These are phyloP conservation scores for Lampris incognitus DNA, from an alignment of 2,113 vertebrate genomes.

Conservation along the genomic window DNA sequence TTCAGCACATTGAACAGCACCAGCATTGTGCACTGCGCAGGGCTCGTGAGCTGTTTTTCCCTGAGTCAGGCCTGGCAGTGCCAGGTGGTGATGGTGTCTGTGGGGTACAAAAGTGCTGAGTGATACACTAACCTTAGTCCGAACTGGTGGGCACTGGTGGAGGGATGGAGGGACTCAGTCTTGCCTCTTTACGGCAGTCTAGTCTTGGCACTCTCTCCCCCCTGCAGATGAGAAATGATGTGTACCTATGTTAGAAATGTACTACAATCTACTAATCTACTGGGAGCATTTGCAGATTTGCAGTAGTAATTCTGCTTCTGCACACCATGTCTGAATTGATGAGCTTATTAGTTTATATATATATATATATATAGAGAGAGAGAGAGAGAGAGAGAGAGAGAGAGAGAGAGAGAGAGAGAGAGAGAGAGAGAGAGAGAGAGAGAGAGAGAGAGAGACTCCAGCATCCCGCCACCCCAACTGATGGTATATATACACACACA, in stretches of 20 bases:
- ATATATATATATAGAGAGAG: too few relatives aligned
- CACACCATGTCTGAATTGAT: too few relatives aligned
- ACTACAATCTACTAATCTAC: too few relatives aligned
- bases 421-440: too few relatives aligned
- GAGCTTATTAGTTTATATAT: too few relatives aligned
- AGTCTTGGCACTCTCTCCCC: slow-evolving; percentile 41
- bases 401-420: too few relatives aligned
- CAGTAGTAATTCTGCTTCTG: too few relatives aligned
- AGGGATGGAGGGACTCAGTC: slow-evolving; percentile 8
- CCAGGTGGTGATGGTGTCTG: slow-evolving; percentile 17
- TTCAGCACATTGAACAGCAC: background rate
- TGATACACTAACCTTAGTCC: slow-evolving; percentile 24
- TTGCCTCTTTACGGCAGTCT: slow-evolving; percentile 29
- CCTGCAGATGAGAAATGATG: slow-evolving; percentile 38
- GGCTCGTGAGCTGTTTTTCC: slow-evolving; percentile 12
- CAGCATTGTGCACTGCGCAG: slow-evolving; percentile 19
- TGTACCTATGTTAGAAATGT: background rate
- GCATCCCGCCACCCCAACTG: too few relatives aligned
- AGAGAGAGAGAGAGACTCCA: too few relatives aligned
- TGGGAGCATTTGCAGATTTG: too few relatives aligned
- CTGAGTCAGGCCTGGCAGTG: slow-evolving; percentile 37
- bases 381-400: too few relatives aligned
- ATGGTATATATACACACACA: too few relatives aligned
- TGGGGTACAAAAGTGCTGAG: slow-evolving; percentile 41
- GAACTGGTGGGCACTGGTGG: slow-evolving; percentile 4